phyloP scores from a whole-genome alignment of 1,140 invertebrate genomes.

The Tribolium madens region DNA sequence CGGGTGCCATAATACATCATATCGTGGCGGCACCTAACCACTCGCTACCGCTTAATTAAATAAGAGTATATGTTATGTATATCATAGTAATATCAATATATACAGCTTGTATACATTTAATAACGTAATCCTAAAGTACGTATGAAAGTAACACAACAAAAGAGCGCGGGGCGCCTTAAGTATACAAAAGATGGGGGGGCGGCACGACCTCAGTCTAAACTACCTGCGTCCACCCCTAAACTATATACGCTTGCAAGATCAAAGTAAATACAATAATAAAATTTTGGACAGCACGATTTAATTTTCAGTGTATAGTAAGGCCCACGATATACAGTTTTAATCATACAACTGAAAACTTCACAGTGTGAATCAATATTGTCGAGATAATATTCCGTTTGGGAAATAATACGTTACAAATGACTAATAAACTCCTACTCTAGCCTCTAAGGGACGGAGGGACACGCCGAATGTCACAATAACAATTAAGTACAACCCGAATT shows the following conservation, averaged over 20 bases:
- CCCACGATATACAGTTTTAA: constrained; percentile 68
- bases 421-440: constrained; percentile 57
- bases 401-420: constrained; percentile 60
- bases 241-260: constrained; percentile 48
- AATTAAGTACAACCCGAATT: constrained; percentile 23
- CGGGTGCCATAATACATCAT: constrained; percentile 60
- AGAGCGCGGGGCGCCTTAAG: constrained; percentile 57
- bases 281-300: constrained; percentile 68
- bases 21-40: constrained; percentile 63
- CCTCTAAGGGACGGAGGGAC: constrained; percentile 49
- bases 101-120: constrained; percentile 66
- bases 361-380: constrained; percentile 68
- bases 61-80: constrained; percentile 64
- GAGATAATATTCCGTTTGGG: constrained; percentile 66
- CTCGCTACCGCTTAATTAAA: constrained; percentile 64
- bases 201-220: constrained; percentile 34
- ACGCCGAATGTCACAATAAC: constrained; percentile 5
- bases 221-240: constrained; percentile 22
- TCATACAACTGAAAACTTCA: constrained; percentile 67
- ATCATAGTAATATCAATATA: constrained; percentile 64
- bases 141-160: constrained; percentile 62
- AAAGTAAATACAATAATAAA: constrained; percentile 54
- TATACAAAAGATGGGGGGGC: constrained; percentile 56
- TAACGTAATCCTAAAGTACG: constrained; percentile 66
- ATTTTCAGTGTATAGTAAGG: constrained; percentile 69